Percentiles rank a stretch among this genome's conserved stretches.
Evolutionary conservation across 2,888 invertebrate genomes (phyloP).

Genomic region (Mayetiola destructor): DNA sequence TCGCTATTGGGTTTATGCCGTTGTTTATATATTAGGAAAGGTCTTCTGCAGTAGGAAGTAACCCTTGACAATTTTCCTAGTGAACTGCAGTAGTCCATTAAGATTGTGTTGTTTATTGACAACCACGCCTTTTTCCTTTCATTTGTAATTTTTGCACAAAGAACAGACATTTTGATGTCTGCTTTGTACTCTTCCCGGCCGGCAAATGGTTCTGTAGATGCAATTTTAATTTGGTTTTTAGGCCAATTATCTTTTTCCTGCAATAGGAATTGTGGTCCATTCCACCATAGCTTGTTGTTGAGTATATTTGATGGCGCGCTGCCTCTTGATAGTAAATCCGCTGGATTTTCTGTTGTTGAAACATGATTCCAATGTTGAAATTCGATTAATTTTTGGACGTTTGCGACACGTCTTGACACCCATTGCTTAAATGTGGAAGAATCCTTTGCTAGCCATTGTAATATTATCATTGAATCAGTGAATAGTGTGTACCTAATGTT

Average conservation of each 20-base stretch:
- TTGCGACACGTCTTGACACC: conserved; percentile 20
- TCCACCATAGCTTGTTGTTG: conserved; percentile 19
- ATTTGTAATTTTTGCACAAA: no score
- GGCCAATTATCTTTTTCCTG: background rate
- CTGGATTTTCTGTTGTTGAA: conserved; percentile 19
- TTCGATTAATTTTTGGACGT: conserved; percentile 17
- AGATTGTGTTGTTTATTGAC: no score
- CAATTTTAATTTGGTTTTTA: no score
- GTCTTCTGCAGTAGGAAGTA: no score
- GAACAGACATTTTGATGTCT: no score
- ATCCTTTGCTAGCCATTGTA: background rate
- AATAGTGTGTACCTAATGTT: background rate
- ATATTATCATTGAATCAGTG: background rate
- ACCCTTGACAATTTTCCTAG: no score
- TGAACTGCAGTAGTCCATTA: no score
- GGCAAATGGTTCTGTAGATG: no score
- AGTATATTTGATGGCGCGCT: conserved; percentile 17
- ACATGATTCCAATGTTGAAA: conserved; percentile 19
- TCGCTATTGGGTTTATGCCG: no score
- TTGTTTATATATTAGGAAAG: no score
- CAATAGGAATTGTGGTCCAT: conserved; percentile 18
- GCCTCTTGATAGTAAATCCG: conserved; percentile 21
- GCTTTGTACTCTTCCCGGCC: no score
- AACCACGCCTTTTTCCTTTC: no score
- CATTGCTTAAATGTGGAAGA: conserved; percentile 17